A percentile compares a stretch with the other conserved stretches of the same genome.
phyloP scores from a whole-genome alignment of 2,888 invertebrate species.

The Trichopoda pennipes region DNA sequence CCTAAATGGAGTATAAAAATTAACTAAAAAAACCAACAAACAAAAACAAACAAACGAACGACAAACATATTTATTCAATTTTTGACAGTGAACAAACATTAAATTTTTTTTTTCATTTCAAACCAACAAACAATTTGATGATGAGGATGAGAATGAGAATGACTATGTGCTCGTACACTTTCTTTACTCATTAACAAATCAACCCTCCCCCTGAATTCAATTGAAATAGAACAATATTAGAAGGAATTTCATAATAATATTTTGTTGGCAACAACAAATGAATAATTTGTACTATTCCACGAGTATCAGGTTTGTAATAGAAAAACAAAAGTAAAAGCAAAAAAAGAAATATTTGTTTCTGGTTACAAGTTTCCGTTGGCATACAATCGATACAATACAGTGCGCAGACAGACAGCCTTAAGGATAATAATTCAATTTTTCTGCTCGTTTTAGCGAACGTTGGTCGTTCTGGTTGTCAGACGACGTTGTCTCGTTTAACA shows the following conservation, averaged over 20 bases:
- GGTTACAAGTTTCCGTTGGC: slow-evolving; percentile 73
- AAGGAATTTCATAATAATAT: slow-evolving; percentile 18
- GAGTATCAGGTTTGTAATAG: slow-evolving; percentile 73
- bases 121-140: slow-evolving; percentile 66
- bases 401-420: slow-evolving; percentile 73
- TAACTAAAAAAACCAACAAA: slow-evolving; percentile 57
- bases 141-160: not conserved
- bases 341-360: slow-evolving; percentile 79
- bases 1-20: slow-evolving; percentile 67
- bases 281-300: slow-evolving; percentile 20
- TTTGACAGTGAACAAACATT: slow-evolving; percentile 78
- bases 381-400: slow-evolving; percentile 32
- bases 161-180: slow-evolving; percentile 33
- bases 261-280: slow-evolving; percentile 17
- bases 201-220: slow-evolving; percentile 11
- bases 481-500: slow-evolving; percentile 65
- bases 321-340: no score
- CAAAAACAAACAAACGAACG: slow-evolving; percentile 74
- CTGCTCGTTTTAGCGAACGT: slow-evolving; percentile 76
- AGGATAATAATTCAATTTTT: slow-evolving; percentile 79
- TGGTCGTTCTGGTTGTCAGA: slow-evolving; percentile 52
- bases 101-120: slow-evolving; percentile 67
- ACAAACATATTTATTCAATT: slow-evolving; percentile 80
- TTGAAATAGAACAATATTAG: slow-evolving; percentile 26
- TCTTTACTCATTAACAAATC: slow-evolving; percentile 7